Evolutionary conservation across 1,140 invertebrate species (phyloP).

Genomic region (Pseudoatta argentina): DNA sequence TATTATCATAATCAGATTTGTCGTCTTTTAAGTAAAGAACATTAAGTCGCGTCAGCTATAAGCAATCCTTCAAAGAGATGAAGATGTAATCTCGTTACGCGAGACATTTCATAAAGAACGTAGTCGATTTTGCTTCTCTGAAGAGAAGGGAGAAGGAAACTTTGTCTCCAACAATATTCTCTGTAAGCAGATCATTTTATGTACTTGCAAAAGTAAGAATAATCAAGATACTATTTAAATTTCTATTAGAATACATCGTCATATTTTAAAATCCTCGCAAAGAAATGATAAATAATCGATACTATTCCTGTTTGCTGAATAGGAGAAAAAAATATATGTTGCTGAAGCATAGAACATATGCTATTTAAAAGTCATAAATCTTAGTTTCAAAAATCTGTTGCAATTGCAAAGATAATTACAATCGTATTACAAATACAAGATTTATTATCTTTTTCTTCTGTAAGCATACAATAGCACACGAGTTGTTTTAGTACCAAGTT

Average conservation of each 20-base stretch:
- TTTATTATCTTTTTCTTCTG: background rate
- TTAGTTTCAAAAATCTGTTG: background rate
- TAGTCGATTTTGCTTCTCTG: background rate
- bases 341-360: background rate
- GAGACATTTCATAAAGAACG: slow-evolving; percentile 13
- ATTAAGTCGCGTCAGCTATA: background rate
- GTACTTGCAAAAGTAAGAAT: too few species aligned
- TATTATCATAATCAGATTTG: slow-evolving; percentile 60
- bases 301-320: too few species aligned
- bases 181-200: too few species aligned
- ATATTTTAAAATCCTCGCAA: too few species aligned
- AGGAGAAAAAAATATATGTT: background rate
- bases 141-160: background rate
- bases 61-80: slow-evolving; percentile 38
- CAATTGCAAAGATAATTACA: too few species aligned
- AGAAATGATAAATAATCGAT: too few species aligned
- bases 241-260: too few species aligned
- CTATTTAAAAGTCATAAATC: background rate
- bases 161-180: background rate
- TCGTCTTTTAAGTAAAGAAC: slow-evolving; percentile 16
- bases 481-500: background rate
- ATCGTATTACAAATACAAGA: background rate
- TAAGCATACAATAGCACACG: background rate
- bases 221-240: too few species aligned
- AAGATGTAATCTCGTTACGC: slow-evolving; percentile 66